Percentiles rank a stretch among this genome's conserved stretches.
Conservation (phyloP, 2,888 invertebrate genomes). For the Torymus texanus region DNA sequence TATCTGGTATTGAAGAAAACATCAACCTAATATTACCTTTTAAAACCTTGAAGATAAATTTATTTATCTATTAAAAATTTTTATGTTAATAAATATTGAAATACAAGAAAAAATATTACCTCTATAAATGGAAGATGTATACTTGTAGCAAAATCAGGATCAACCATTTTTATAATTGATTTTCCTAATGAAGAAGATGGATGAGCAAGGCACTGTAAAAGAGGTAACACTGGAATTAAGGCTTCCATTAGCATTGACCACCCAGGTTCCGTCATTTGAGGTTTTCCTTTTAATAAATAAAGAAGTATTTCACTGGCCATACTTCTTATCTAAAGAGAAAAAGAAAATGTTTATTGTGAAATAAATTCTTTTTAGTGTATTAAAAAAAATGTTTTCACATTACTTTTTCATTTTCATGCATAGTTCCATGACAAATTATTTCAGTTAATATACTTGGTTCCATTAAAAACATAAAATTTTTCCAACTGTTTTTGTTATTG, state of each 20-base stretch:
- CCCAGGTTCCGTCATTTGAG: constrained; percentile 79
- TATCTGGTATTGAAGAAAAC: constrained; percentile 72
- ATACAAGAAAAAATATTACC: constrained; percentile 64
- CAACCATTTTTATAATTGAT: constrained; percentile 80
- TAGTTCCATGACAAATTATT: constrained; percentile 80
- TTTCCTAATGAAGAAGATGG: constrained; percentile 78
- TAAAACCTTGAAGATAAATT: constrained; percentile 69
- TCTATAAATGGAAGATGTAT: constrained; percentile 79
- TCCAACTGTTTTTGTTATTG: constrained; percentile 74
- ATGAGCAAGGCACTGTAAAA: constrained; percentile 79
- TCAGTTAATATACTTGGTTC: constrained; percentile 80
- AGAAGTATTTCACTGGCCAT: constrained; percentile 80
- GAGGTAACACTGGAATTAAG: constrained; percentile 79
- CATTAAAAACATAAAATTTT: constrained; percentile 78
- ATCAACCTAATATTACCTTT: constrained; percentile 77
- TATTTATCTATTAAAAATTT: no score
- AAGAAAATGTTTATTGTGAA: constrained; percentile 9
- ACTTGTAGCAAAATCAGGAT: constrained; percentile 79
- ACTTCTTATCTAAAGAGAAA: constrained; percentile 77
- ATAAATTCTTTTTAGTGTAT: constrained; percentile 31
- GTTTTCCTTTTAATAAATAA: constrained; percentile 80
- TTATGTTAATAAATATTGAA: background rate
- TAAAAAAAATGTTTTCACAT: constrained; percentile 6
- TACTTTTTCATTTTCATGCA: constrained; percentile 70
- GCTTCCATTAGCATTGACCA: constrained; percentile 81